Percentiles rank a stretch among this genome's conserved stretches.
phyloP scores from a whole-genome alignment of 2,797 vertebrate species.

The Spinus pinus region DNA sequence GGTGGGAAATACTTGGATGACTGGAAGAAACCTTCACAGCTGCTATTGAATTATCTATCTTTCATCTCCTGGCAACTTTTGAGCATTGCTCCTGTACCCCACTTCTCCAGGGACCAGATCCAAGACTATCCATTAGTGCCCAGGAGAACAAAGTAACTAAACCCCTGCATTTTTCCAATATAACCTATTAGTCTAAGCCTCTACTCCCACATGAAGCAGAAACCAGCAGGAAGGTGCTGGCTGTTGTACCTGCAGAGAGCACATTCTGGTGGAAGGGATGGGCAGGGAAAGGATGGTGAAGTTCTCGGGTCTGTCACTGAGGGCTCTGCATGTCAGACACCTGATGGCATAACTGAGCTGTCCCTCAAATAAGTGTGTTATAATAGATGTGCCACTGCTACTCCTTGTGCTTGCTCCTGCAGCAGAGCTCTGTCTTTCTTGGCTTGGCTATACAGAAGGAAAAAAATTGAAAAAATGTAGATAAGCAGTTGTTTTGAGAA shows the following conservation, averaged over 20 bases:
- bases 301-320: slow-evolving; percentile 72
- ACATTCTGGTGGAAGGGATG: slow-evolving; percentile 73
- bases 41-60: background rate
- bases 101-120: background rate
- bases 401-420: background rate
- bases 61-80: background rate
- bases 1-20: background rate
- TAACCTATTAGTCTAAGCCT: fast-evolving
- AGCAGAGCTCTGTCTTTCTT: background rate
- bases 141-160: background rate
- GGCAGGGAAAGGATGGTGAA: slow-evolving; percentile 86
- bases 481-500: background rate
- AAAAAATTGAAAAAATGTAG: background rate
- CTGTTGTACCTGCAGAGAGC: slow-evolving; percentile 81
- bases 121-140: background rate
- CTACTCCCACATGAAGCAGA: background rate
- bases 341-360: slow-evolving; percentile 76
- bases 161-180: background rate
- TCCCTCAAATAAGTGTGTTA: slow-evolving; percentile 84
- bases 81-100: background rate
- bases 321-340: slow-evolving; percentile 79
- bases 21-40: background rate
- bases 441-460: background rate
- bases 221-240: fast-evolving
- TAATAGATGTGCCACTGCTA: slow-evolving; percentile 72